A percentile compares a stretch with the other conserved stretches of the same genome.
Evolutionary conservation across 2,888 invertebrate genomes (phyloP).

Genomic region (Archips crataeganus): DNA sequence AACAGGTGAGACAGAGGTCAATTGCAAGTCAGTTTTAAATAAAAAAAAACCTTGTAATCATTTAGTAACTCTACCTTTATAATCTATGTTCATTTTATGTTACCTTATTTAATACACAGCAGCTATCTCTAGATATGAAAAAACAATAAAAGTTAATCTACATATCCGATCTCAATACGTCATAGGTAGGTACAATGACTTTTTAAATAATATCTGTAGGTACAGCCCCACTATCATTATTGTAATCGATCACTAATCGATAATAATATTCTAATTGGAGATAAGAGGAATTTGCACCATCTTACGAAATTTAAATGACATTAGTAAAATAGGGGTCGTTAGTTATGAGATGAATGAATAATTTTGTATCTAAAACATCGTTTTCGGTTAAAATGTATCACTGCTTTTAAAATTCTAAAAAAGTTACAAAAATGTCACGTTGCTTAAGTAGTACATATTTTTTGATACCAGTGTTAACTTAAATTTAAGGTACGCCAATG

Average conservation of each 20-base stretch:
- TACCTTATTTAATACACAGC: neutral
- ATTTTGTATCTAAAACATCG: neutral
- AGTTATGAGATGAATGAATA: neutral
- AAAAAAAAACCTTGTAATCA: too few relatives aligned
- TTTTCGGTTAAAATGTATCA: neutral
- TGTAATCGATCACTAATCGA: neutral
- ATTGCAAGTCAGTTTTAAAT: too few relatives aligned
- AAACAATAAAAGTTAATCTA: neutral
- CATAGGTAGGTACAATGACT: neutral
- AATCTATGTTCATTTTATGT: too few relatives aligned
- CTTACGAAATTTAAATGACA: neutral
- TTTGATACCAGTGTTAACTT: too few relatives aligned
- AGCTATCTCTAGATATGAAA: neutral
- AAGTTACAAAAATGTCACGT: too few relatives aligned
- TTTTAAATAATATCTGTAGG: neutral
- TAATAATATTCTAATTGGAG: neutral
- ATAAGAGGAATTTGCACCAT: neutral
- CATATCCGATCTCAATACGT: neutral
- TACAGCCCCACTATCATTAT: neutral
- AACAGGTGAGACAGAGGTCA: too few relatives aligned
- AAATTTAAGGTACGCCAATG: too few relatives aligned
- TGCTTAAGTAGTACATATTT: too few relatives aligned
- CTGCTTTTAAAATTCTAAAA: too few relatives aligned
- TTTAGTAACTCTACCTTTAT: too few relatives aligned
- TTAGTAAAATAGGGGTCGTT: neutral